Conservation (phyloP, 2,888 invertebrate genomes). For the Adela reaumurella region DNA sequence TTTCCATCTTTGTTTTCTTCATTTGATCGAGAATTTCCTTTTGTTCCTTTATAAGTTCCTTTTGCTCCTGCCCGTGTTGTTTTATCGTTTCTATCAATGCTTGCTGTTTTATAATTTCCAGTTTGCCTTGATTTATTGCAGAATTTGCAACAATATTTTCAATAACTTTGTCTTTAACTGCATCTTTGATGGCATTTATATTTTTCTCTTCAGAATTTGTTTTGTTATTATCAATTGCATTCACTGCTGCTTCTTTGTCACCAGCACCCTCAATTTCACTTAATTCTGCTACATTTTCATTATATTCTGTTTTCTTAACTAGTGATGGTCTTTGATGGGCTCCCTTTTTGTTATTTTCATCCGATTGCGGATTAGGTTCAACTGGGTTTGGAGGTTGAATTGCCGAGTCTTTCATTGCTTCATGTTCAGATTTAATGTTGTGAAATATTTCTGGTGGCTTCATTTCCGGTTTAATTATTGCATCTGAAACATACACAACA, state of each 20-base stretch:
- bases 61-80: conserved; percentile 65
- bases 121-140: conserved; percentile 21
- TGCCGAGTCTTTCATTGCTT: conserved; percentile 32
- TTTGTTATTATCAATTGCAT: conserved; percentile 16
- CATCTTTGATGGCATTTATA: conserved; percentile 17
- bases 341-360: conserved; percentile 5
- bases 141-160: conserved; percentile 16
- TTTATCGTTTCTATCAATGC: conserved; percentile 62
- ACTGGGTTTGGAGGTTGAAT: conserved; percentile 45
- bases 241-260: conserved; percentile 9
- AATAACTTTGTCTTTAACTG: conserved; percentile 19
- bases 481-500: conserved; percentile 14
- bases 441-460: conserved; percentile 16
- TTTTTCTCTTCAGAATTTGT: conserved; percentile 26
- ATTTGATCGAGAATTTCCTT: conserved; percentile 61
- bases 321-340: conserved; percentile 7
- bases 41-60: conserved; percentile 64
- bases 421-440: conserved; percentile 17
- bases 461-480: conserved; percentile 21
- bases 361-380: conserved; percentile 31
- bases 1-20: conserved; percentile 51
- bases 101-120: conserved; percentile 36
- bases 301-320: conserved; percentile 12
- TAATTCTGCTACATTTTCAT: conserved; percentile 21
- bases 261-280: conserved; percentile 12